Percentiles rank a stretch among this genome's conserved stretches.
phyloP scores from a whole-genome alignment of 1,140 invertebrate species.

The Hyphantria cunea region DNA sequence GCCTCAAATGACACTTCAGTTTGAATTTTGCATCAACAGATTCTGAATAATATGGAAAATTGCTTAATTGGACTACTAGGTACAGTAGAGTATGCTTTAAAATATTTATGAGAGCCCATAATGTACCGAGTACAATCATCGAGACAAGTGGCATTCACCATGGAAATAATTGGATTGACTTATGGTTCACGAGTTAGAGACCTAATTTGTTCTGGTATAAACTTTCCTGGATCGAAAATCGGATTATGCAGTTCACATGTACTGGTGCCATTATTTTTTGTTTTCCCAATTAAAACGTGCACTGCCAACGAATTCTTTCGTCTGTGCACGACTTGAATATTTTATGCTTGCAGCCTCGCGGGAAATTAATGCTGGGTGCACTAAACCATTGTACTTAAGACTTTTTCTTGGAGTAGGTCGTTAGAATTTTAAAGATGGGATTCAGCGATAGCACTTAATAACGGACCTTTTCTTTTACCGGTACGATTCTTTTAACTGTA shows the following conservation, averaged over 20 bases:
- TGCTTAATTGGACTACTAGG: slow-evolving; percentile 18
- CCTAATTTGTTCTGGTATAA: not conserved
- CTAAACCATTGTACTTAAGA: slow-evolving; percentile 44
- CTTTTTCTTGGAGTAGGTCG: slow-evolving; percentile 32
- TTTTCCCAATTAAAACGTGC: slow-evolving; percentile 51
- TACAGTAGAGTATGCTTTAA: slow-evolving; percentile 15
- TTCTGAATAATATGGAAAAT: slow-evolving; percentile 18
- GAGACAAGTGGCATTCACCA: not conserved
- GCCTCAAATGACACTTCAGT: slow-evolving; percentile 17
- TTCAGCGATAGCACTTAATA: slow-evolving; percentile 8
- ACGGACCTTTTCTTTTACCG: slow-evolving; percentile 1
- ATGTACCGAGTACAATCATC: not conserved
- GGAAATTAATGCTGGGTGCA: slow-evolving; percentile 56
- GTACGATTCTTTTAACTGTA: not conserved
- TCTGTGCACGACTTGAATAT: slow-evolving; percentile 54
- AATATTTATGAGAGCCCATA: slow-evolving; percentile 8
- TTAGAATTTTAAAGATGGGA: slow-evolving; percentile 33
- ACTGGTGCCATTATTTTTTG: not conserved
- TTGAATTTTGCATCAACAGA: slow-evolving; percentile 27
- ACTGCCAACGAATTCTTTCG: slow-evolving; percentile 44
- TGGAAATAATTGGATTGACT: not conserved
- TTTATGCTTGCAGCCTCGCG: slow-evolving; percentile 48
- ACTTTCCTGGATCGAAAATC: slow-evolving; percentile 6
- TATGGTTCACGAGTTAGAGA: not conserved
- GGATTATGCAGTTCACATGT: not conserved